Percentiles rank a stretch among this genome's conserved stretches.
Evolutionary conservation across 2,888 invertebrate species (phyloP).

Genomic region (Leucophenga maculata): DNA sequence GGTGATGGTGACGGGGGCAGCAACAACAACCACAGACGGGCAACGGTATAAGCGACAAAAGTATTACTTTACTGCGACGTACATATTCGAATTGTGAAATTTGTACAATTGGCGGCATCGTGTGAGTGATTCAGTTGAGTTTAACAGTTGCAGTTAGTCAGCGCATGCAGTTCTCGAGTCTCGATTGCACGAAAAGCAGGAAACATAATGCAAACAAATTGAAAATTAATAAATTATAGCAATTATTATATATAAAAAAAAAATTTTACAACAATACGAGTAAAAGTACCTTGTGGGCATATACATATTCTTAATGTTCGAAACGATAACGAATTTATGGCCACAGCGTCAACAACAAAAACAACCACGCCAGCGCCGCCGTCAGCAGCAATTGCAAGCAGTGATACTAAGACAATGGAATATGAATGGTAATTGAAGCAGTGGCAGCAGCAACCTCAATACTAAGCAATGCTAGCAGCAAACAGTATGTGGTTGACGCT

Average conservation of each 20-base stretch:
- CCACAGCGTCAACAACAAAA: neutral
- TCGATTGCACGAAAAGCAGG: too few relatives aligned
- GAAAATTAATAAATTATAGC: too few relatives aligned
- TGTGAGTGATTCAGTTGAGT: too few relatives aligned
- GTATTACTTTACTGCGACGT: too few relatives aligned
- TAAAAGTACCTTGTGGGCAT: neutral
- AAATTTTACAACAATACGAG: neutral
- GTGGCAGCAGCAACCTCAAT: neutral
- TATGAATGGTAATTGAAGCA: slow-evolving; percentile 33
- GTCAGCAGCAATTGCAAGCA: neutral
- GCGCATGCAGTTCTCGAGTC: too few relatives aligned
- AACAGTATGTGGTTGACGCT: neutral
- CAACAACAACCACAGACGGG: neutral
- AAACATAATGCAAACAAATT: too few relatives aligned
- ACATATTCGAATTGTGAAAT: too few relatives aligned
- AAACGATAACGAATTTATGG: slow-evolving; percentile 29
- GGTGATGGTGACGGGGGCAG: neutral
- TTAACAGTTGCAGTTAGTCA: too few relatives aligned
- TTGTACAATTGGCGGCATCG: too few relatives aligned
- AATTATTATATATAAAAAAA: too few relatives aligned
- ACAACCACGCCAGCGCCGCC: neutral
- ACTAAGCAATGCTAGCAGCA: neutral
- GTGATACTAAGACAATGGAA: slow-evolving; percentile 30
- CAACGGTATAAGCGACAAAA: too few relatives aligned
- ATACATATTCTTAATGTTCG: slow-evolving; percentile 12